Base-by-base conservation (phyloP, 1,140 invertebrate species). In the Zelostemma sp. region DNA sequence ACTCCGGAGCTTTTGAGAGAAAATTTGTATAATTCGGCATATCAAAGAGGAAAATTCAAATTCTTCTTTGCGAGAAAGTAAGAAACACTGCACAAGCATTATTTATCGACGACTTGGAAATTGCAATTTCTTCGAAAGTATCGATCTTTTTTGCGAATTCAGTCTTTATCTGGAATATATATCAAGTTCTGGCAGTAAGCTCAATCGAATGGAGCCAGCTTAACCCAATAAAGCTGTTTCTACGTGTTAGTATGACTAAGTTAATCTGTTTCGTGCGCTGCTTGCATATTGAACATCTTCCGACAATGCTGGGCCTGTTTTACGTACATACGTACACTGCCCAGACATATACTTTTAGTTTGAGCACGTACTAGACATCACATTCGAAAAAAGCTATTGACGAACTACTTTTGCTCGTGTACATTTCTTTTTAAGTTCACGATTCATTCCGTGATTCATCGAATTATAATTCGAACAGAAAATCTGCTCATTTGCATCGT, bases 171-270 rank as follows among this genome's bases (percentile, higher is more conserved):
- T 55, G 51, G 53, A 17, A 12, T 71, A 38, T 41, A 60, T 48
- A 47, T 56, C 57, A 60, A 65, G 53, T 51, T 65, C 51, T n/a
- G 58, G 50, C 48, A 64, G 60, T 68, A 61, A 72, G 64, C 69
- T 68, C 69, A 68, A 72, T 72, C 69, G 69, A 72, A 72, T 72
- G 67, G 61, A 72, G 69, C 63, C 69, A 68, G 64, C 60, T 68
- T 72, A 61, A 68, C 69, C 64, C 69, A 51, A 67, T 63, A 72
- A 67, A 72, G 64, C 69, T 57, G 60, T 67, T 72, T 67, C 69
- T 64, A 60, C 55, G 69, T 64, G 63, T 72, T 72, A 64, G 59
- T 72, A 67, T 72, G 64, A 72, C 69, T 64, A 65, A 72, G 64
- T 72, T 72, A 72, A 72, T 72, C 64, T 72, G 70, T 72, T 68